A percentile compares a stretch with the other conserved stretches of the same genome.
Conservation (phyloP, 2,888 invertebrate species). For the Pilophorus perplexus region DNA sequence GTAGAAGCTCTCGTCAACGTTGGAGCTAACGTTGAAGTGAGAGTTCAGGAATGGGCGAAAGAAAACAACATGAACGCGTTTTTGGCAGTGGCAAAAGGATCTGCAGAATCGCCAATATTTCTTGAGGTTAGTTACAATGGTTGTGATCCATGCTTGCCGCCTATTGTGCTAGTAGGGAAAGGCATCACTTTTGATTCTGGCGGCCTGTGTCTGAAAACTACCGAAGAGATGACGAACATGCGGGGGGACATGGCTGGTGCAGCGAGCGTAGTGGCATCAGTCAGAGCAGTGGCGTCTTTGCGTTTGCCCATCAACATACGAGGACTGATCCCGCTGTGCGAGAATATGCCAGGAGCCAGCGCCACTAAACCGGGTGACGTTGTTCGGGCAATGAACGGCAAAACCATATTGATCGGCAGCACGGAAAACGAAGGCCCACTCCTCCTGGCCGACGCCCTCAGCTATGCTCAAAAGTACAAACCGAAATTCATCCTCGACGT, state of each 20-base stretch:
- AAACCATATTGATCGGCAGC: constrained; percentile 69
- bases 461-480: constrained; percentile 73
- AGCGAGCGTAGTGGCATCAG: constrained; percentile 70
- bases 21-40: constrained; percentile 63
- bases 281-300: constrained; percentile 70
- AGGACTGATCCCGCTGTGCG: constrained; percentile 74
- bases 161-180: constrained; percentile 71
- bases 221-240: constrained; percentile 66
- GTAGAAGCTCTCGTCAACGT: constrained; percentile 58
- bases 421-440: constrained; percentile 78
- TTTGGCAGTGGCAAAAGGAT: constrained; percentile 72
- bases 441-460: constrained; percentile 74
- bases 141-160: constrained; percentile 58
- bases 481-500: constrained; percentile 71
- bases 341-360: constrained; percentile 74
- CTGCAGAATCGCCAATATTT: constrained; percentile 74
- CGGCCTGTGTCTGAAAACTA: constrained; percentile 68
- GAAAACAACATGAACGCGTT: constrained; percentile 77
- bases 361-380: constrained; percentile 79
- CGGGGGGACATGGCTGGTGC: constrained; percentile 85
- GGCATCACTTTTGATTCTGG: constrained; percentile 70
- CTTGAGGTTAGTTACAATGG: constrained; percentile 75
- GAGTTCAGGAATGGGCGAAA: constrained; percentile 73
- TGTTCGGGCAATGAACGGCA: constrained; percentile 70
- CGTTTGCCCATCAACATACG: constrained; percentile 70